phyloP scores from a whole-genome alignment of 1,140 invertebrate genomes.

The Thaumetopoea pityocampa region DNA sequence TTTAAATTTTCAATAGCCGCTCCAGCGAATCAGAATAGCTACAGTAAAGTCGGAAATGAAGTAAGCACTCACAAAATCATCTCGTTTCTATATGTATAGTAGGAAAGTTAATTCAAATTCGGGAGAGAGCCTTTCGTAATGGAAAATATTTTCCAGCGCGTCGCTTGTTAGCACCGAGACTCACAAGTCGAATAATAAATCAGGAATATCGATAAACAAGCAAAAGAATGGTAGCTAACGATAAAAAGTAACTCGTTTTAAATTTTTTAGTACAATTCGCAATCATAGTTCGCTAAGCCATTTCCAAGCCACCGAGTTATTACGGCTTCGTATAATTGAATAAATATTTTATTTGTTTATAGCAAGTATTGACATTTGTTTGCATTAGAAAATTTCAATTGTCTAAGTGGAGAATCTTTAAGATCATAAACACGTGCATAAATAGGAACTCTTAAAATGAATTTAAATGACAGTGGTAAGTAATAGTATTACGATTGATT shows the following conservation, averaged over 20 bases:
- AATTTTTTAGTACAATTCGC: slow-evolving; percentile 50
- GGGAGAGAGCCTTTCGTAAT: slow-evolving; percentile 33
- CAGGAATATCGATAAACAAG: slow-evolving; percentile 33
- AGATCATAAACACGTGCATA: no score
- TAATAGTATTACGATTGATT: no score
- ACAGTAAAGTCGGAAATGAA: slow-evolving; percentile 14
- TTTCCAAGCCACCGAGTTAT: slow-evolving; percentile 39
- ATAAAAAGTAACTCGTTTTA: slow-evolving; percentile 36
- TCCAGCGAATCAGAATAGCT: slow-evolving; percentile 8
- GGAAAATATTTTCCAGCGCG: slow-evolving; percentile 38
- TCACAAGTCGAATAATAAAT: slow-evolving; percentile 36
- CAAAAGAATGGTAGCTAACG: slow-evolving; percentile 32
- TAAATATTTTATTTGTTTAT: no score
- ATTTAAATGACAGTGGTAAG: no score
- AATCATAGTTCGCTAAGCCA: slow-evolving; percentile 38
- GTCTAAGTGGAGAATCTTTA: no score
- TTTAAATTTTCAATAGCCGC: slow-evolving; percentile 10
- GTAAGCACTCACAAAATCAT: slow-evolving; percentile 47
- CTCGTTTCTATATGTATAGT: slow-evolving; percentile 39
- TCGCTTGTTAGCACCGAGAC: slow-evolving; percentile 41
- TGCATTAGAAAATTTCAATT: no score
- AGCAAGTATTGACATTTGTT: no score
- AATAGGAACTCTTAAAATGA: no score
- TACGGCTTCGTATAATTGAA: slow-evolving; percentile 33
- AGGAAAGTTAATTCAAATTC: slow-evolving; percentile 37